Evolutionary conservation across 2,888 invertebrate species (phyloP), one percentile per base, ranked within the genome.

Genomic region (Panopea generosa): DNA sequence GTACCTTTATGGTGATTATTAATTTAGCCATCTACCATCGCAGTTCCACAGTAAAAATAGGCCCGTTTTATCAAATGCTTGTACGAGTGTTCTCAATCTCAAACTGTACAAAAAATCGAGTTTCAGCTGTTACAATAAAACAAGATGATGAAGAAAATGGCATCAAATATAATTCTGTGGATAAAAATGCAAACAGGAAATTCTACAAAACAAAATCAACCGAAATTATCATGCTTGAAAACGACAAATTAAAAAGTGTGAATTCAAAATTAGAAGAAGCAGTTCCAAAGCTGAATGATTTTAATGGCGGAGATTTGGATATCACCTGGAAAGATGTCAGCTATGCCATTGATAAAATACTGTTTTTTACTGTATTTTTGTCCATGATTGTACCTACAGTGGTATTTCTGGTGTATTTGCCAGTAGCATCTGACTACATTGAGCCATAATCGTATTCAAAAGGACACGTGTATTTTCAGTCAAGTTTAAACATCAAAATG

Each of bases 241-340:
- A 47, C 4, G 4, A 47, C 16, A 47, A 47, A 47, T 9, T 6
- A 47, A 4, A 6, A 16, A 9, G 47, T 47, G 7, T 9, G 4
- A 47, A 20, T 20, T 47, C 18, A 18, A 4, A 16, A 47, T 47
- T 20, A 16, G 16, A 3, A 18, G 47, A 16, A 9, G 47, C 4
- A 4, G 47, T 47, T 4, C 18, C 4, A 47, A 47, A 16, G 4
- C 3, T 47, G 16, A 20, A 47, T 20, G 20, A 47, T 47, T 7
- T 16, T 20, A 4, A 20, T 16, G 47, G 16, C 4, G 20, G 47
- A 47, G 16, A 47, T 11, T 7, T 18, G 16, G 47, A 47, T 6
- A 47, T 47, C n/a, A 47, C 47, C 47, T 47, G 47, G 47, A 16
- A 47, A 47, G 47, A 47, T 16, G 47, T 47, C 18, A 47, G 47